phyloP scores from a whole-genome alignment of 2,797 vertebrate species.

The Miichthys miiuy region DNA sequence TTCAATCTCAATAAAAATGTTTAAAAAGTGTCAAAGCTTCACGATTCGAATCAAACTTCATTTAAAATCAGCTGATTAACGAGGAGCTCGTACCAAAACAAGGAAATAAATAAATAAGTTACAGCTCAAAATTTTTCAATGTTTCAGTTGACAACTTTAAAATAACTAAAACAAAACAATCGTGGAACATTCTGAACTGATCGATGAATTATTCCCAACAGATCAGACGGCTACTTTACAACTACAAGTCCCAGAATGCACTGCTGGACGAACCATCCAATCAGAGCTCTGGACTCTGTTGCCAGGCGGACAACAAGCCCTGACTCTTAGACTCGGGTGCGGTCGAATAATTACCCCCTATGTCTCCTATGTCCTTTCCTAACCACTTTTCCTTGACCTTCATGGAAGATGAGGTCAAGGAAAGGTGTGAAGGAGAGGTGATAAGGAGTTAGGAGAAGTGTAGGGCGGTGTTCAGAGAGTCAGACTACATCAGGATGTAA shows the following conservation, averaged over 20 bases:
- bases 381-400: too few relatives aligned
- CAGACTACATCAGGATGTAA: too few relatives aligned
- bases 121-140: conserved; percentile 44
- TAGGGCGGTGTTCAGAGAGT: too few relatives aligned
- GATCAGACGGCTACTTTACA: background rate
- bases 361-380: too few relatives aligned
- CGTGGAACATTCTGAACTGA: background rate
- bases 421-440: too few relatives aligned
- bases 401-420: too few relatives aligned
- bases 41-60: too few relatives aligned
- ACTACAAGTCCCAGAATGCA: conserved; percentile 41
- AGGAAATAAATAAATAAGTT: conserved; percentile 74
- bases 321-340: too few relatives aligned
- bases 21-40: too few relatives aligned
- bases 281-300: background rate
- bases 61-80: background rate
- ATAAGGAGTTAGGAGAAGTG: too few relatives aligned
- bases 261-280: conserved; percentile 6
- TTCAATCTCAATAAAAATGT: too few relatives aligned
- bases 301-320: background rate
- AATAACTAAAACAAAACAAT: background rate
- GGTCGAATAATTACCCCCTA: too few relatives aligned
- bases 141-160: conserved; percentile 15
- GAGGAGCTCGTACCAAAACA: conserved; percentile 47
- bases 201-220: background rate